phyloP scores from a whole-genome alignment of 2,113 vertebrate genomes.

The Gymnorhina tibicen region DNA sequence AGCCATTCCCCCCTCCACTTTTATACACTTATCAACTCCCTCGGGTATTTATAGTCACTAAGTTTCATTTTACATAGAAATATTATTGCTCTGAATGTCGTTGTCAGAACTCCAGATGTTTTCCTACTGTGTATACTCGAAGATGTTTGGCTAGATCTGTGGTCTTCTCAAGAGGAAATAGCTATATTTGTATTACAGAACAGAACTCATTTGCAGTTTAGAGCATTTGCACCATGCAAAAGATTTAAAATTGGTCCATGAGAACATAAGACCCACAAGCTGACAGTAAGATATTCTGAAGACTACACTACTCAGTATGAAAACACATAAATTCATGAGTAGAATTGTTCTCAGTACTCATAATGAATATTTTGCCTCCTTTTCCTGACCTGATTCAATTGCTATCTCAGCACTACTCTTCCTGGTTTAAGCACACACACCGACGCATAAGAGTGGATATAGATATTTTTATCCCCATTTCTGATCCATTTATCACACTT shows the following conservation, averaged over 20 bases:
- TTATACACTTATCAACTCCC: neutral
- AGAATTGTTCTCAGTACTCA: neutral
- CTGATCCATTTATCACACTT: neutral
- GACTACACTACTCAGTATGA: neutral
- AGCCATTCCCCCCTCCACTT: neutral
- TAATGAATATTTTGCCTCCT: neutral
- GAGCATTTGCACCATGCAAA: neutral
- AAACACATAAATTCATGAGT: neutral
- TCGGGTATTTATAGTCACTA: neutral
- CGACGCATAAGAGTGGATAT: neutral
- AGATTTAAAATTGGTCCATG: neutral
- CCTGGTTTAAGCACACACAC: neutral
- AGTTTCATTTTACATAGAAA: neutral
- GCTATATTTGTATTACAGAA: neutral
- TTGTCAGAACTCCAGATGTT: neutral
- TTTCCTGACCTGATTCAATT: neutral
- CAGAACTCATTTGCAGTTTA: neutral
- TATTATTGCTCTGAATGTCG: neutral
- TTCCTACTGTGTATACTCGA: fast-evolving
- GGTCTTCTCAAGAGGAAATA: neutral
- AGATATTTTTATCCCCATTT: neutral
- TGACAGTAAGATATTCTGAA: neutral
- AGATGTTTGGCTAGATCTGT: neutral
- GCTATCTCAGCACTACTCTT: neutral
- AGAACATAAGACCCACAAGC: neutral